Evolutionary conservation across 1,140 invertebrate species (phyloP).

Genomic region (Drosophila miranda): DNA sequence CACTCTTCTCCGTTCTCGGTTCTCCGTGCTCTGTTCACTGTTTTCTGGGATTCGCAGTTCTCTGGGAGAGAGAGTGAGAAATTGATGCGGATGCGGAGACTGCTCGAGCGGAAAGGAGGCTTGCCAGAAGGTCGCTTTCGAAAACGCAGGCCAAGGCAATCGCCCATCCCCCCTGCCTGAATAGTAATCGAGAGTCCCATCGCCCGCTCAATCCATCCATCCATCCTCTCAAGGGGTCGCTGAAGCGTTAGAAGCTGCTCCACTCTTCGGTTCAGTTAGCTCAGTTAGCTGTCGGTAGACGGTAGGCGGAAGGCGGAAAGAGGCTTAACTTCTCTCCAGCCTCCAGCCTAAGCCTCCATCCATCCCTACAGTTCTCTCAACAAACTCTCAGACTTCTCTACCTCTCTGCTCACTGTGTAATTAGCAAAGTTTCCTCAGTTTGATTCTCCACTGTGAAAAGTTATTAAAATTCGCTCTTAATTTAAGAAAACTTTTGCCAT

Average conservation of each 20-base stretch:
- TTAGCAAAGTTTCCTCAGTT: slow-evolving; percentile 58
- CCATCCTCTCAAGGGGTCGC: not conserved
- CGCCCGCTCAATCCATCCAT: not conserved
- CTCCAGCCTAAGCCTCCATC: too few species aligned
- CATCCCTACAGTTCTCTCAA: too few species aligned
- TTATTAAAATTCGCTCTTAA: slow-evolving; percentile 48
- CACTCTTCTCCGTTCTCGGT: too few species aligned
- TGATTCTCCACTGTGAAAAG: slow-evolving; percentile 29
- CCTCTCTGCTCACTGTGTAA: slow-evolving; percentile 26
- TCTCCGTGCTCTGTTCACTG: too few species aligned
- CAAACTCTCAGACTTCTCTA: not conserved
- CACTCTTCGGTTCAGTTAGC: slow-evolving; percentile 22
- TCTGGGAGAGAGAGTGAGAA: slow-evolving; percentile 11
- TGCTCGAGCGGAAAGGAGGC: slow-evolving; percentile 33
- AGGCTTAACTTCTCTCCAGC: not conserved
- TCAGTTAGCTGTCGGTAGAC: slow-evolving; percentile 11
- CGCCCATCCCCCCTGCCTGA: slow-evolving; percentile 15
- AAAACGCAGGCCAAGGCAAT: slow-evolving; percentile 45
- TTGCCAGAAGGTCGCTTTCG: slow-evolving; percentile 31
- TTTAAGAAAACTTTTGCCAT: slow-evolving; percentile 30
- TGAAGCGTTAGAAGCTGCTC: not conserved
- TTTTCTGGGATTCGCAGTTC: too few species aligned
- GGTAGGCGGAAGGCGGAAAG: not conserved
- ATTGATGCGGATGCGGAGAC: slow-evolving; percentile 38
- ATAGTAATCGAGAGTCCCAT: slow-evolving; percentile 34